phyloP scores from a whole-genome alignment of 2,888 invertebrate genomes.

The Piscicola geometra region DNA sequence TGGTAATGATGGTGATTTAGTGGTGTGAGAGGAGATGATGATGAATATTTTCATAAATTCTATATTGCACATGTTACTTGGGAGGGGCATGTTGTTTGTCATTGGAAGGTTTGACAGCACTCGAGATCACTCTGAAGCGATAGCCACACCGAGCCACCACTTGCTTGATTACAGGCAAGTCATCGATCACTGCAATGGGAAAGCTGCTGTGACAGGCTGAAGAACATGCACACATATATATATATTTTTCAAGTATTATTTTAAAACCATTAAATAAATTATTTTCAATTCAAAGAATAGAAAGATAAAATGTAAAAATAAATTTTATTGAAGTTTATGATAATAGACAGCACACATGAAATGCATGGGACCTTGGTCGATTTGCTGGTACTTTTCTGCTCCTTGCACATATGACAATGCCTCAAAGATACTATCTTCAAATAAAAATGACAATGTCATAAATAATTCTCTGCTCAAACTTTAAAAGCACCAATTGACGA shows the following conservation, averaged over 20 bases:
- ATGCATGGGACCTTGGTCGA: constrained; percentile 54
- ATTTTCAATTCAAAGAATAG: no score
- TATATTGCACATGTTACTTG: not conserved
- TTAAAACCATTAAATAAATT: no score
- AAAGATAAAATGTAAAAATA: no score
- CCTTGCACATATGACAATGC: constrained; percentile 66
- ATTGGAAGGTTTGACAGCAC: constrained; percentile 54
- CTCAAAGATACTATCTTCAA: constrained; percentile 67
- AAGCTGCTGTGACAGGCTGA: no score
- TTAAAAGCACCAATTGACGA: no score
- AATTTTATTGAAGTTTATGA: no score
- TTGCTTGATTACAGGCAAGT: constrained; percentile 65
- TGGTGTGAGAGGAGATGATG: not conserved
- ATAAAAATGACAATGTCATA: constrained; percentile 40
- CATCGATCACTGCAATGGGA: constrained; percentile 61
- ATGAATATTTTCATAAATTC: not conserved
- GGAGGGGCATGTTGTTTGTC: constrained; percentile 46
- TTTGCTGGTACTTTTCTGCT: constrained; percentile 60
- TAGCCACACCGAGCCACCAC: constrained; percentile 68
- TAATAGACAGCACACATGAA: no score
- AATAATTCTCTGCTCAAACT: no score
- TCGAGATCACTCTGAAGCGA: constrained; percentile 60
- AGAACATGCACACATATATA: no score
- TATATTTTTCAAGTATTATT: no score
- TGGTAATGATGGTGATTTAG: no score